Evolutionary conservation across 2,113 vertebrate genomes (phyloP).

Genomic region (Rhizomys pruinosus): DNA sequence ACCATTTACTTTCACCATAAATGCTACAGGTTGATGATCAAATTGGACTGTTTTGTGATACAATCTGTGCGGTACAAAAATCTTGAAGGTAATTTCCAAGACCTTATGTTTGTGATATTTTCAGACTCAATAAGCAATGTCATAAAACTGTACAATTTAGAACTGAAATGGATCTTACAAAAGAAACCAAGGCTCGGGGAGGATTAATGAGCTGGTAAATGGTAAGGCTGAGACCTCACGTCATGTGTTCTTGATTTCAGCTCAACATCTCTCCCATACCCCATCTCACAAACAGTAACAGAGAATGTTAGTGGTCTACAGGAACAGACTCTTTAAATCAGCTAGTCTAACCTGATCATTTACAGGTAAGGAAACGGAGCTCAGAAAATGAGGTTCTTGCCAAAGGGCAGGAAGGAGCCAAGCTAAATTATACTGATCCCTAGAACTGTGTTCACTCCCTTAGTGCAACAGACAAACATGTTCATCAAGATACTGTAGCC

Average conservation of each 20-base stretch:
- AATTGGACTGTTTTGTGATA: slow-evolving; percentile 44
- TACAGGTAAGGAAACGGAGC: neutral
- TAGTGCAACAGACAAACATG: neutral
- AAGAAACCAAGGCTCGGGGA: slow-evolving; percentile 6
- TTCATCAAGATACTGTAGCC: neutral
- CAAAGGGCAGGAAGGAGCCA: neutral
- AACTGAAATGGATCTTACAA: neutral
- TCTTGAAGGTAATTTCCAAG: slow-evolving; percentile 66
- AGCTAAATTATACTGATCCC: neutral
- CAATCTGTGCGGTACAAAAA: slow-evolving; percentile 29
- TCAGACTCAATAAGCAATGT: slow-evolving; percentile 59
- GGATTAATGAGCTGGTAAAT: slow-evolving; percentile 20
- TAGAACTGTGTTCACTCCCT: neutral
- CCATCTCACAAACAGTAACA: neutral
- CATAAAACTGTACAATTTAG: slow-evolving; percentile 48
- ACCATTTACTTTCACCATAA: slow-evolving; percentile 43
- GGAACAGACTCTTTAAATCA: neutral
- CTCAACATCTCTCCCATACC: neutral
- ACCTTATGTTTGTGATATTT: slow-evolving; percentile 68
- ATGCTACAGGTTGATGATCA: slow-evolving; percentile 46
- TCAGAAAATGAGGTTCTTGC: neutral
- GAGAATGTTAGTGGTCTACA: neutral
- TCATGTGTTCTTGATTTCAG: neutral
- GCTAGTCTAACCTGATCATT: neutral
- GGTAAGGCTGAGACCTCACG: neutral